Conservation (phyloP, 2,797 vertebrate species). For the Chloroceryle amazona region DNA sequence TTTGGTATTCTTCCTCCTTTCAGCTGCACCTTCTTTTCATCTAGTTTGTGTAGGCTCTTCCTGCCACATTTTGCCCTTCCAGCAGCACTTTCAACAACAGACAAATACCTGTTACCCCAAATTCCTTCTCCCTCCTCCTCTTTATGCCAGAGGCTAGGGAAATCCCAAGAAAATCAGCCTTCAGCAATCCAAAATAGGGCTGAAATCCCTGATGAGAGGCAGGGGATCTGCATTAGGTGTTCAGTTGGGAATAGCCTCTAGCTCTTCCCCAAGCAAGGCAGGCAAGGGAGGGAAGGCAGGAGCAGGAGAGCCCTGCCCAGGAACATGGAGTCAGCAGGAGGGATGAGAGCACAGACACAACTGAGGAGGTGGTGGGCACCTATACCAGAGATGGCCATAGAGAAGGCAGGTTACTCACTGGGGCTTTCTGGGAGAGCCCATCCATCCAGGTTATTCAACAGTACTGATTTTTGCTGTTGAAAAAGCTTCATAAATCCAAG, state of each 20-base stretch:
- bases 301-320: neutral
- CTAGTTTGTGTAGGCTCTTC: neutral
- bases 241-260: neutral
- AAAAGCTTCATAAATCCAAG: neutral
- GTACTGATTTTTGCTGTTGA: neutral
- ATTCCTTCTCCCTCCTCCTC: neutral
- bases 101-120: neutral
- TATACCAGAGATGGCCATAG: fast-evolving
- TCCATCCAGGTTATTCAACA: neutral
- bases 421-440: neutral
- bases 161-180: neutral
- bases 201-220: neutral
- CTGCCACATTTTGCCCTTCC: neutral
- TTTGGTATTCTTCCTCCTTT: neutral
- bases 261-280: neutral
- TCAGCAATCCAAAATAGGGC: neutral
- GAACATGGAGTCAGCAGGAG: neutral
- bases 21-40: neutral
- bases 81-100: neutral
- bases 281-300: neutral
- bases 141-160: neutral
- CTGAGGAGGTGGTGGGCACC: neutral
- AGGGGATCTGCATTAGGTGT: neutral
- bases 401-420: neutral
- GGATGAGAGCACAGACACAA: too few relatives aligned